phyloP scores from a whole-genome alignment of 2,888 invertebrate species.

The Luperina testacea region DNA sequence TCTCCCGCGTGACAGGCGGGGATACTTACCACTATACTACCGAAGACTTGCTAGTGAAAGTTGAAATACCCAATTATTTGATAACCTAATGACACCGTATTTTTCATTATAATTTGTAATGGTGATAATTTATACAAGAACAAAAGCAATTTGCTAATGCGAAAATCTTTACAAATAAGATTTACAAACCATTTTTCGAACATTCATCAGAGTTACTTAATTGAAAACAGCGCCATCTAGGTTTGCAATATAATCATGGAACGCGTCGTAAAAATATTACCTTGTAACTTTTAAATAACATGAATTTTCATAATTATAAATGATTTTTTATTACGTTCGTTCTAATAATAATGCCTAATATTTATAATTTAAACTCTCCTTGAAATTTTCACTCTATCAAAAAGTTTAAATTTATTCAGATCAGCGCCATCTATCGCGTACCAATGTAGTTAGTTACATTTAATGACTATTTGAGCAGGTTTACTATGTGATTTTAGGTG shows the following conservation, averaged over 20 bases:
- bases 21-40: conserved; percentile 67
- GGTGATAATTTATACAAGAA: not conserved
- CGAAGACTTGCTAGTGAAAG: conserved; percentile 55
- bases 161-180: not conserved
- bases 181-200: too few species aligned
- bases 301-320: too few species aligned
- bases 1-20: conserved; percentile 91
- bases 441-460: not conserved
- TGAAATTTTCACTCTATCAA: not conserved
- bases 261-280: too few species aligned
- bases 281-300: not conserved
- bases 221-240: conserved; percentile 48
- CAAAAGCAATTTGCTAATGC: not conserved
- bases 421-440: conserved; percentile 22
- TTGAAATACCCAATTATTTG: accelerated
- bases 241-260: not conserved
- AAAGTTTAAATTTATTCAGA: not conserved
- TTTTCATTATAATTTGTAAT: not conserved
- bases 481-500: not conserved
- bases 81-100: accelerated
- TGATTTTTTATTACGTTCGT: not conserved
- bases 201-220: not conserved
- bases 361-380: not conserved
- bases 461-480: not conserved
- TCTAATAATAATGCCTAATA: not conserved